Evolutionary conservation across 1,140 invertebrate genomes (phyloP).

Genomic region (Cataglyphis hispanica): DNA sequence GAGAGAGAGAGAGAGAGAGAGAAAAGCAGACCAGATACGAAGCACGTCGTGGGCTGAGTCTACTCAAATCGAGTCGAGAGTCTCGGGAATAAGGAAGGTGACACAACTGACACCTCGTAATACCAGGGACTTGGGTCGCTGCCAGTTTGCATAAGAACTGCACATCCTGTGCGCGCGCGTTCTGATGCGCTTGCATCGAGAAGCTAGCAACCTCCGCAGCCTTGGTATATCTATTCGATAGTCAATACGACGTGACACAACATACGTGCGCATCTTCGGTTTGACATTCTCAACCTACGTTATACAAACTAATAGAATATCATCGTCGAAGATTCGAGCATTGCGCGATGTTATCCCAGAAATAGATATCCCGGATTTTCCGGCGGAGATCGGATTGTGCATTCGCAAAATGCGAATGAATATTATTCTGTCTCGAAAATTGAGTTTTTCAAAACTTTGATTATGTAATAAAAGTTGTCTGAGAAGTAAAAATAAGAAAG

Average conservation of each 20-base stretch:
- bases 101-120: slow-evolving; percentile 85
- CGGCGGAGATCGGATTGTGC: background rate
- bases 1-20: slow-evolving; percentile 29
- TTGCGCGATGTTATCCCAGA: slow-evolving; percentile 15
- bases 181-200: slow-evolving; percentile 68
- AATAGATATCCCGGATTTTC: slow-evolving; percentile 15
- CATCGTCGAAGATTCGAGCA: slow-evolving; percentile 42
- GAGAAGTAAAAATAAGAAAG: background rate
- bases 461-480: background rate
- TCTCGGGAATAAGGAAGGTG: slow-evolving; percentile 69
- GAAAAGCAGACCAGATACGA: slow-evolving; percentile 62
- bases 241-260: slow-evolving; percentile 78
- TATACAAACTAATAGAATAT: slow-evolving; percentile 73
- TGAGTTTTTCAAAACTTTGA: background rate
- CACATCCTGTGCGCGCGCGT: slow-evolving; percentile 76
- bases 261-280: slow-evolving; percentile 67
- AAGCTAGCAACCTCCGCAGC: slow-evolving; percentile 63
- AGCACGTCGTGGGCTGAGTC: slow-evolving; percentile 62
- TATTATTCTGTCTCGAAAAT: background rate
- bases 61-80: slow-evolving; percentile 74
- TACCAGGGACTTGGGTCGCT: slow-evolving; percentile 80
- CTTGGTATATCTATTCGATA: slow-evolving; percentile 77
- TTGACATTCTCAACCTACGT: slow-evolving; percentile 49
- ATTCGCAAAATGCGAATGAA: slow-evolving; percentile 3
- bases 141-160: slow-evolving; percentile 85